phyloP scores from a whole-genome alignment of 2,113 vertebrate genomes.

The Lycaon pictus region DNA sequence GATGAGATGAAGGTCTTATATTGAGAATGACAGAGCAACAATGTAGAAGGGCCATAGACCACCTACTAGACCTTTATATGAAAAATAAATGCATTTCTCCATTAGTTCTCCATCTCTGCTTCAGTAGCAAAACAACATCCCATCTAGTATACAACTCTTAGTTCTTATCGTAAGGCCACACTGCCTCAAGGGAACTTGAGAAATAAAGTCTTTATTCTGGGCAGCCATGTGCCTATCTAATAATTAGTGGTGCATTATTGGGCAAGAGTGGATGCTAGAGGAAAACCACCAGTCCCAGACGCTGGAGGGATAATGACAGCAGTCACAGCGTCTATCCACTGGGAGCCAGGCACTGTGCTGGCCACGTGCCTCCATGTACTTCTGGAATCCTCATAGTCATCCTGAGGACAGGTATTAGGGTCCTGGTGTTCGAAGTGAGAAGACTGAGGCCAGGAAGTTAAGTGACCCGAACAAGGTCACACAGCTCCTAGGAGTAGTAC shows the following conservation, averaged over 20 bases:
- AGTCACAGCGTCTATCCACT: too few species aligned
- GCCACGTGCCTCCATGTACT: not conserved
- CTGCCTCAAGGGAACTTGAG: not conserved
- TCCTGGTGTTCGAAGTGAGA: not conserved
- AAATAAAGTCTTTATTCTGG: not conserved
- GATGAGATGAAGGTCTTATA: not conserved
- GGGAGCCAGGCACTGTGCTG: fast-evolving
- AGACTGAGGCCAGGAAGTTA: not conserved
- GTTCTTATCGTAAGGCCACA: not conserved
- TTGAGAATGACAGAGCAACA: not conserved
- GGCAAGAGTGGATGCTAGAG: not conserved
- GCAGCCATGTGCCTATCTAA: too few species aligned
- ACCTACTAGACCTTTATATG: not conserved
- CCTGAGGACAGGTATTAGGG: not conserved
- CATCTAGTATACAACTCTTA: not conserved
- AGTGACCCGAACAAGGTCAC: not conserved
- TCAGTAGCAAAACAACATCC: not conserved
- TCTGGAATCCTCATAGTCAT: not conserved
- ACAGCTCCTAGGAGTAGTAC: not conserved
- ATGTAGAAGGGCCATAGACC: not conserved
- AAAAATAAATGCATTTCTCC: not conserved
- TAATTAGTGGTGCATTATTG: not conserved
- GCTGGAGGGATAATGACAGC: not conserved
- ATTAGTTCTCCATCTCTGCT: not conserved
- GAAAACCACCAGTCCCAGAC: not conserved